Base-by-base conservation (phyloP, 2,113 vertebrate genomes). In the Phyllostomus discolor region DNA sequence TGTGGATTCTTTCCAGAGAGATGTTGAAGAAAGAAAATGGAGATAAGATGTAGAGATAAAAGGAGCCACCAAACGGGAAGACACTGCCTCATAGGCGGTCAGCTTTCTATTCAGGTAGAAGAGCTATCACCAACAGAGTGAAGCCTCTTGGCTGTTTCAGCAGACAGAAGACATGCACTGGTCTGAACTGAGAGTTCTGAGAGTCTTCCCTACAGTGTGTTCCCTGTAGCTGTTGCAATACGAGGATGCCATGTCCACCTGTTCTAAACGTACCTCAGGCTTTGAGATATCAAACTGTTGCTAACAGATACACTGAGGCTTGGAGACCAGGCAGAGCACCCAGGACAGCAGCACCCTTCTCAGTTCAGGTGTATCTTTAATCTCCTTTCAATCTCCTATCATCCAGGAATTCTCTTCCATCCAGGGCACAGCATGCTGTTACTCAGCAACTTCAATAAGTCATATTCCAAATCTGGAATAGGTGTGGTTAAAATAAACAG, bases 401-500 rank as follows among this genome's bases (percentile, higher is more conserved):
- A 88, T 48, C n/a, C 59, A 90, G 88, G 62, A 96, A 83, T 69
- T 80, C 88, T 33, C 54, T 89, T 64, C 91, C 79, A 70, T 64
- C 57, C 50, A 22, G 14, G 35, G 41, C 81, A 90, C 70, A 97
- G 76, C 38, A 72, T 57, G 92, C 73, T 85, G 93, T 89, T 95
- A 66, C 95, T 86, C 88, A 84, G 92, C 94, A 97, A 97, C 73
- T 43, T 50, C 20, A 73, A 90, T 11, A 92, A 83, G 24, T 82
- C 81, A 91, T 38, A 94, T 88, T 41, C 88, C 93, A 94, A 96
- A 70, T 52, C 52, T 43, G 41, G 31, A 66, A 85, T 89, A 81
- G 80, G 84, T 66, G 84, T 62, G 33, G 79, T 69, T 95, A 90
- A 97, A 86, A 96, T 46, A 94, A 97, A 94, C 35, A 12, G 72